phyloP scores from a whole-genome alignment of 2,113 vertebrate genomes.

The Sylvia atricapilla region DNA sequence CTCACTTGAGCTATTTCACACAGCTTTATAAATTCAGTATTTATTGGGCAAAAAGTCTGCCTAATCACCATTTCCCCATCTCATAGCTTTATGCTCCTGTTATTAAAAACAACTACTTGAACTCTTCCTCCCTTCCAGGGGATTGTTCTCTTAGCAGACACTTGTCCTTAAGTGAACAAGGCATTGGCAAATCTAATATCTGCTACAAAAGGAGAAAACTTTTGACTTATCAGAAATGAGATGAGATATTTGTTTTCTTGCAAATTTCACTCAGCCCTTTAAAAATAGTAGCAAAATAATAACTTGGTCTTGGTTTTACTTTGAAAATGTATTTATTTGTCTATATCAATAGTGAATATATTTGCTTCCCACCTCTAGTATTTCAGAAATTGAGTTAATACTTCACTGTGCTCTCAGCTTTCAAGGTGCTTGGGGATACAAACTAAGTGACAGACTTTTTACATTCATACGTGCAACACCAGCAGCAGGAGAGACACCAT shows the following conservation, averaged over 20 bases:
- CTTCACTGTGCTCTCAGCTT: not conserved
- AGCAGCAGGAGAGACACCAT: not conserved
- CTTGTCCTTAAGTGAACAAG: not conserved
- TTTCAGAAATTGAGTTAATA: not conserved
- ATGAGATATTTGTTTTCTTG: not conserved
- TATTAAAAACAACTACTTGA: not conserved
- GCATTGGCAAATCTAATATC: not conserved
- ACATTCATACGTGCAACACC: rapidly evolving
- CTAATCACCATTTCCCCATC: not conserved
- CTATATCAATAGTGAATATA: not conserved
- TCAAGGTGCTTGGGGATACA: not conserved
- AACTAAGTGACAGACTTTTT: not conserved
- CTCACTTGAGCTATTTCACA: not conserved
- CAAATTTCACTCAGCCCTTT: not conserved
- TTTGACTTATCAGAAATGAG: not conserved
- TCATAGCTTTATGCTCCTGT: not conserved
- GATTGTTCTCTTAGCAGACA: not conserved
- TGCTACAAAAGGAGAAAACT: not conserved
- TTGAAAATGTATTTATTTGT: not conserved
- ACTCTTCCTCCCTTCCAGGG: not conserved
- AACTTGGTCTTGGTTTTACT: not conserved
- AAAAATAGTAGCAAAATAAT: not conserved
- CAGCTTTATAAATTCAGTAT: not conserved
- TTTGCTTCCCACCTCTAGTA: not conserved
- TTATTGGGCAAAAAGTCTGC: not conserved